Conservation (phyloP, 2,113 vertebrate genomes). For the Leptocoma aspasia region DNA sequence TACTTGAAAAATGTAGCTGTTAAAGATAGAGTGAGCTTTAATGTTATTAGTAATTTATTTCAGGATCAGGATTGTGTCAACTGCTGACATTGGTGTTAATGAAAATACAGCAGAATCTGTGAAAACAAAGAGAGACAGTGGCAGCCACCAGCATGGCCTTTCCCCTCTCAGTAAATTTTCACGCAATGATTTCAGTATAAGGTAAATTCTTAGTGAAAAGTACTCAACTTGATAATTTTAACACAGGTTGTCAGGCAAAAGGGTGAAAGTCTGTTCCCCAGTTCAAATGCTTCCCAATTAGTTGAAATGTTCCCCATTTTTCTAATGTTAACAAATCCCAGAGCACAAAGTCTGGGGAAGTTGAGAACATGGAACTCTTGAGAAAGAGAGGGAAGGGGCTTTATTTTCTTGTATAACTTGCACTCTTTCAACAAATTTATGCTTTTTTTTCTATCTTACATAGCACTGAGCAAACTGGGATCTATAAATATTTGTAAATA, state of each 20-base stretch:
- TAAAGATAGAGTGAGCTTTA: neutral
- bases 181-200: neutral
- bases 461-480: neutral
- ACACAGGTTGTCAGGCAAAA: neutral
- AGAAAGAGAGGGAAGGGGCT: neutral
- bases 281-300: neutral
- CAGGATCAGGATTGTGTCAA: neutral
- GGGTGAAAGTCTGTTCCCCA: neutral
- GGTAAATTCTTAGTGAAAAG: neutral
- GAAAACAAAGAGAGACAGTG: neutral
- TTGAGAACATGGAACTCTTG: neutral
- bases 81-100: neutral
- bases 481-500: neutral
- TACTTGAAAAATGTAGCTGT: neutral
- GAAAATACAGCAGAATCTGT: neutral
- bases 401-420: neutral
- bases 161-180: neutral
- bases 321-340: neutral
- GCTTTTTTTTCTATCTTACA: neutral
- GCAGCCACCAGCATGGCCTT: neutral
- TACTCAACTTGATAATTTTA: neutral
- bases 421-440: neutral
- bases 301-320: neutral
- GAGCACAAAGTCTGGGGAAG: neutral
- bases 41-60: neutral